phyloP scores from a whole-genome alignment of 2,888 invertebrate species.

The Harpalus rubripes region DNA sequence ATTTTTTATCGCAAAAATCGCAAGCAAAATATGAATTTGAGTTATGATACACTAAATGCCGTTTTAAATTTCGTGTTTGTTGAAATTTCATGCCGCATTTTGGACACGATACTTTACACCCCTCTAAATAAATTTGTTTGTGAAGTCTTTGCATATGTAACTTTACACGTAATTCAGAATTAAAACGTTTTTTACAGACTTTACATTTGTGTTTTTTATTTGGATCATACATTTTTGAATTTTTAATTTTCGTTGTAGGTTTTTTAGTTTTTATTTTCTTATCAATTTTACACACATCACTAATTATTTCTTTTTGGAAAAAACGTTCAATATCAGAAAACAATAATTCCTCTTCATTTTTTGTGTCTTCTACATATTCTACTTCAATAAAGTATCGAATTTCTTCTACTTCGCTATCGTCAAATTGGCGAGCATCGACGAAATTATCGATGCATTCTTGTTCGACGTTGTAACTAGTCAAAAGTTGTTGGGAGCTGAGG shows the following conservation, averaged over 20 bases:
- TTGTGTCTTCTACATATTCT: not conserved
- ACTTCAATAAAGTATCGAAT: conserved; percentile 48
- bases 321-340: conserved; percentile 37
- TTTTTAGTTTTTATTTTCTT: conserved; percentile 10
- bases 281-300: not conserved
- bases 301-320: conserved; percentile 3
- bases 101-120: conserved; percentile 56
- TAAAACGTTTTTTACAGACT: conserved; percentile 53
- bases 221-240: not conserved
- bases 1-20: conserved; percentile 30
- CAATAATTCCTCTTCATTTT: conserved; percentile 9
- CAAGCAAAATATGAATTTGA: conserved; percentile 54
- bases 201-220: conserved; percentile 55
- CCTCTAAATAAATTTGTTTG: conserved; percentile 56
- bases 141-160: conserved; percentile 62
- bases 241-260: conserved; percentile 4
- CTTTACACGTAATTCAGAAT: conserved; percentile 44
- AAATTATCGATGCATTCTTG: conserved; percentile 3
- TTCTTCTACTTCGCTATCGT: conserved; percentile 19
- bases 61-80: conserved; percentile 46
- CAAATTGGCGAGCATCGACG: not conserved
- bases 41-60: conserved; percentile 61
- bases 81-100: conserved; percentile 63
- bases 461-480: not conserved
- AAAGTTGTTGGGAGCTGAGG: conserved; percentile 13